Conservation (phyloP, 2,113 vertebrate genomes). For the Calypte anna region DNA sequence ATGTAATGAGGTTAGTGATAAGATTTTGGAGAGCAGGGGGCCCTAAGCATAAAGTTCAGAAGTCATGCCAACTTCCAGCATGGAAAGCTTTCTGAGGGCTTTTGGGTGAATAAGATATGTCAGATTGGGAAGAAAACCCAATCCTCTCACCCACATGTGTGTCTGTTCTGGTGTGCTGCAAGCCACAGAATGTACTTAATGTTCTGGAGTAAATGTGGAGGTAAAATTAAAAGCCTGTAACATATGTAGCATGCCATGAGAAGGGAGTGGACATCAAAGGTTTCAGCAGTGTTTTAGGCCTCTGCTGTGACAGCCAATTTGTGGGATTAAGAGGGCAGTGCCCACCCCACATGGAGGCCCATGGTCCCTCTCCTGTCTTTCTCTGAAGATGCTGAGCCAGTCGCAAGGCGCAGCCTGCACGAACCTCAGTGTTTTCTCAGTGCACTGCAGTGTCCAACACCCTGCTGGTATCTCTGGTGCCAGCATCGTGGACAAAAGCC, state of each 20-base stretch:
- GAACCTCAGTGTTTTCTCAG: neutral
- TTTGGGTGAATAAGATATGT: neutral
- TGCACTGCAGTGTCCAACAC: rapidly evolving
- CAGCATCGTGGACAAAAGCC: rapidly evolving
- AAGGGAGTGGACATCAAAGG: neutral
- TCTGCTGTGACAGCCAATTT: neutral
- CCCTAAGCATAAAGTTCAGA: neutral
- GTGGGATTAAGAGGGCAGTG: neutral
- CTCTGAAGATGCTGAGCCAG: rapidly evolving
- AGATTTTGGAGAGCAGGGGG: neutral
- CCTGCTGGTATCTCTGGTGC: neutral
- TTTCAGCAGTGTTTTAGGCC: neutral
- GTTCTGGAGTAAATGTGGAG: neutral
- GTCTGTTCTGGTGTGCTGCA: neutral
- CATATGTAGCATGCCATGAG: rapidly evolving
- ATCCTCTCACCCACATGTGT: rapidly evolving
- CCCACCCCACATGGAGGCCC: neutral
- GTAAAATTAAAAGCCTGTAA: neutral
- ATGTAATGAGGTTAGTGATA: neutral
- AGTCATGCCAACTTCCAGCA: neutral
- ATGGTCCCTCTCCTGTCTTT: neutral
- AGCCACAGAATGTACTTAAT: neutral
- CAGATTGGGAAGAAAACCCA: neutral
- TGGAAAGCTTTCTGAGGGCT: neutral
- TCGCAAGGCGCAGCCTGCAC: neutral